Evolutionary conservation across 2,888 invertebrate species (phyloP).

Genomic region (Tenthredo scrophulariae): DNA sequence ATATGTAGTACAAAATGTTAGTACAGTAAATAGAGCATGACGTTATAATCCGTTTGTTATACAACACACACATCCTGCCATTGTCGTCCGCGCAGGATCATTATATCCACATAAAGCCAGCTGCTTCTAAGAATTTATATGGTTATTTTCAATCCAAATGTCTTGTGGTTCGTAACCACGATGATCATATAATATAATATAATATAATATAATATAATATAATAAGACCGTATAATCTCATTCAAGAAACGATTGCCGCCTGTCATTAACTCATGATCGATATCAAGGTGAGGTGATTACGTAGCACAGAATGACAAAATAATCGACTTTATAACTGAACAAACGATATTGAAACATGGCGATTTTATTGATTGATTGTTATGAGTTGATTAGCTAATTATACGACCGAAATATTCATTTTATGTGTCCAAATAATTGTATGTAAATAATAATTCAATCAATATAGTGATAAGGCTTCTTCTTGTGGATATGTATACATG

Average conservation of each 20-base stretch:
- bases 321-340: background rate
- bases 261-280: background rate
- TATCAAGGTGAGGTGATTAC: background rate
- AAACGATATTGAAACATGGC: background rate
- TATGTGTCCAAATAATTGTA: too few relatives aligned
- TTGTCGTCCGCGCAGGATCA: constrained; percentile 23
- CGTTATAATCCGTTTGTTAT: constrained; percentile 13
- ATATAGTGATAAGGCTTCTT: too few relatives aligned
- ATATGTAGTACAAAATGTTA: constrained; percentile 1
- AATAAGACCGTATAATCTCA: background rate
- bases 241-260: background rate
- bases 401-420: too few relatives aligned
- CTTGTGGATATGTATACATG: too few relatives aligned
- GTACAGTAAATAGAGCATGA: constrained; percentile 41
- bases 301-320: background rate
- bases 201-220: background rate
- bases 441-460: too few relatives aligned
- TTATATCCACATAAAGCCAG: background rate
- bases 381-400: background rate
- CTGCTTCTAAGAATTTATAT: background rate
- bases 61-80: constrained; percentile 38
- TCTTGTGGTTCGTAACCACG: background rate
- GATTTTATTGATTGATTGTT: background rate
- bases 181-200: background rate
- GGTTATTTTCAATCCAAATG: background rate